Conservation (phyloP, 2,113 vertebrate genomes). For the Actenoides lindsayi region DNA sequence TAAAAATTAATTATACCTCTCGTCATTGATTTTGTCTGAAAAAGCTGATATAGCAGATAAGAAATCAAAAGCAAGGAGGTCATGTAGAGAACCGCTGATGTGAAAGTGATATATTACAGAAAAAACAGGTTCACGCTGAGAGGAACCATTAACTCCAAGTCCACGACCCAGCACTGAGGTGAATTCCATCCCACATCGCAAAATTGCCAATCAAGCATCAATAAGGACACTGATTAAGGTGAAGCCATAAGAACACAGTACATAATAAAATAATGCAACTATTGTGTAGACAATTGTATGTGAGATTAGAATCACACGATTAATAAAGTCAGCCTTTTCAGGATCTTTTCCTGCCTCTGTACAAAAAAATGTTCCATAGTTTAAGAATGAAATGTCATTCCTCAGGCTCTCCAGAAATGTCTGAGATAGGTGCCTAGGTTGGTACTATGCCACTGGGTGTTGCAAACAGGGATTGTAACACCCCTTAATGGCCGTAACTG, state of each 20-base stretch:
- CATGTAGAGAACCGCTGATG: neutral
- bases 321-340: neutral
- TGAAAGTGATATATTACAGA: neutral
- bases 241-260: neutral
- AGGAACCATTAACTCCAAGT: neutral
- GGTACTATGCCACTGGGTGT: neutral
- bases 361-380: neutral
- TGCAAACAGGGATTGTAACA: neutral
- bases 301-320: neutral
- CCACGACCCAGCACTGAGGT: neutral
- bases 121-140: neutral
- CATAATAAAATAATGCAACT: neutral
- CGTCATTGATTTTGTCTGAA: constrained; percentile 50
- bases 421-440: neutral
- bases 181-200: neutral
- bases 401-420: neutral
- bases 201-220: constrained; percentile 18
- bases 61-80: constrained; percentile 55
- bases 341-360: neutral
- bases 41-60: constrained; percentile 64
- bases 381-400: neutral
- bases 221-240: neutral
- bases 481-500: neutral
- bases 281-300: neutral
- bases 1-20: constrained; percentile 58